Conservation (phyloP, 2,797 vertebrate genomes). For the Myotis vivesi region DNA sequence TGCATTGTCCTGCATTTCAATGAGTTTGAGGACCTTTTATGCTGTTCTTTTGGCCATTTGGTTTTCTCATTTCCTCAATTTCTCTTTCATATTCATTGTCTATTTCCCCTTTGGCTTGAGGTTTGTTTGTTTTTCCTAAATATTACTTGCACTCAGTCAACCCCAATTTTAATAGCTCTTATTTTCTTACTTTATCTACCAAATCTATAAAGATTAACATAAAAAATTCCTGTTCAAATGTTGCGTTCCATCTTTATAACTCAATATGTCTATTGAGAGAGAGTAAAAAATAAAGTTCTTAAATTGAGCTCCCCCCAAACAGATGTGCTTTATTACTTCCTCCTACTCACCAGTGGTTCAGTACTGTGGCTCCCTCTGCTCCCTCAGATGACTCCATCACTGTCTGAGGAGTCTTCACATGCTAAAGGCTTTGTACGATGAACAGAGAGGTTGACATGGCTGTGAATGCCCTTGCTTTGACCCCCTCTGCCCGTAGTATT, state of each 20-base stretch:
- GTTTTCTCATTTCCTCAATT: neutral
- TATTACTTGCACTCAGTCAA: neutral
- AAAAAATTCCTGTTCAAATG: neutral
- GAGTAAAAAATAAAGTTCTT: neutral
- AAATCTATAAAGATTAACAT: neutral
- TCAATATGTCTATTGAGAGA: neutral
- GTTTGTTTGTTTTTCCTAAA: neutral
- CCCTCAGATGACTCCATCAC: neutral
- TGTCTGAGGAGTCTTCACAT: neutral
- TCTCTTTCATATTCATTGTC: neutral
- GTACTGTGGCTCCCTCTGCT: neutral
- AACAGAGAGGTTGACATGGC: neutral
- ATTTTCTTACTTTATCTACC: neutral
- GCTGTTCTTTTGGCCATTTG: neutral
- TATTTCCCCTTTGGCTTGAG: neutral
- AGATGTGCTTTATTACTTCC: neutral
- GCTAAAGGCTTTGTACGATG: neutral
- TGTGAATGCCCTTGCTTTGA: neutral
- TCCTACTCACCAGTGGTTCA: neutral
- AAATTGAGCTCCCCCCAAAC: neutral
- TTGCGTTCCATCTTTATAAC: neutral
- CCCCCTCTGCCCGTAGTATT: neutral
- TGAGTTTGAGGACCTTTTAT: neutral
- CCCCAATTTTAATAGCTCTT: neutral
- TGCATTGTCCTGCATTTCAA: neutral